Evolutionary conservation across 2,113 vertebrate species (phyloP), one percentile per base, ranked within the genome.

Genomic region (Anarrhichthys ocellatus): DNA sequence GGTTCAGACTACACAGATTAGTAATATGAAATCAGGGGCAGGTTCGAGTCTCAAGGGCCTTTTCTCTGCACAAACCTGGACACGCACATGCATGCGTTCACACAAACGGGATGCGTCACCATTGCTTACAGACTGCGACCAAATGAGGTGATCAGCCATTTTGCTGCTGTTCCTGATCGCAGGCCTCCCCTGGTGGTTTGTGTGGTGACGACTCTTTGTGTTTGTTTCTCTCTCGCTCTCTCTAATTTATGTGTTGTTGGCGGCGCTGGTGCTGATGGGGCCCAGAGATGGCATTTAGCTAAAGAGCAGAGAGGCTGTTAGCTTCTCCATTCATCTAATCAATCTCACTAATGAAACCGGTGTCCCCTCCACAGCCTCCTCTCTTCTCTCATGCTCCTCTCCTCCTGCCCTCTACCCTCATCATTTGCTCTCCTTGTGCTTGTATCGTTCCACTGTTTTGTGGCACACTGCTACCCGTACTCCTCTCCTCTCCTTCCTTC

Each of bases 201-300:
- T 63, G 27, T 65, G 81, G 81, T 80, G 85, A 83, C 81, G 84
- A 79, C 89, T 54, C 58, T 78, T 80, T 85, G 63, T 85, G 76
- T 85, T 84, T 67, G 66, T 88, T 80, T 38, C 8, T 36, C 36
- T 38, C 36, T n/a, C 46, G 40, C 6, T 66, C 73, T 58, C 81
- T 34, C 70, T 94, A 89, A 91, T 92, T 88, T 92, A 92, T 93
- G 89, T 94, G 91, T 92, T 93, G 91, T 93, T 91, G 88, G 86
- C 88, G 86, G 82, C 81, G 73, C 76, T 36, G 82, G 83, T 84
- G 91, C 88, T 93, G 93, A 94, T 94, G 91, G 92, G 92, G 90
- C 89, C 92, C 92, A 93, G 92, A 93, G 93, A 93, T 94, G 93
- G 92, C 92, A 94, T 94, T 94, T 94, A 94, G 90, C 93, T 93